Conservation (phyloP, 2,888 invertebrate genomes). For the Caenorhabditis sp. region DNA sequence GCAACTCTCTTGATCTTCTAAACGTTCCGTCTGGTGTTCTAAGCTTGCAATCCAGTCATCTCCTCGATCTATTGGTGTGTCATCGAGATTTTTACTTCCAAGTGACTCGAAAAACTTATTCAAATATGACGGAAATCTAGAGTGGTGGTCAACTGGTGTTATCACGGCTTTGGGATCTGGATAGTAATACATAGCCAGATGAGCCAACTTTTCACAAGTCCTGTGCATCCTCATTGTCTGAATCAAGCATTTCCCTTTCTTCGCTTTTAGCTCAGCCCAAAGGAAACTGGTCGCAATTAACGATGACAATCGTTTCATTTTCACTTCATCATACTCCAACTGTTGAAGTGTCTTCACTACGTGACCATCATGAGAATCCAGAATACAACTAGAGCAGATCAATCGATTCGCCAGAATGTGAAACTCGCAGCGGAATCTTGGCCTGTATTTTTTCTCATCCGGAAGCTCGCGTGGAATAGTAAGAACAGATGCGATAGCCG, state of each 20-base stretch:
- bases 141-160: not conserved
- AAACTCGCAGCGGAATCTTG: slow-evolving; percentile 5
- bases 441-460: not conserved
- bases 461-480: no score
- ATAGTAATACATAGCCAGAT: not conserved
- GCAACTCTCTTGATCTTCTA: not conserved
- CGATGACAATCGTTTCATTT: slow-evolving; percentile 1
- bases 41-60: slow-evolving; percentile 2
- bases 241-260: slow-evolving; percentile 24
- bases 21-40: not conserved
- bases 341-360: not conserved
- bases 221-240: slow-evolving; percentile 17
- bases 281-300: slow-evolving; percentile 2
- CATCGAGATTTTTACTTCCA: not conserved
- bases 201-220: slow-evolving; percentile 11
- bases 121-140: not conserved
- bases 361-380: slow-evolving; percentile 11
- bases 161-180: not conserved
- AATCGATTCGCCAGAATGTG: not conserved
- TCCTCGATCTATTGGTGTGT: not conserved
- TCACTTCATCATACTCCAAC: not conserved
- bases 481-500: not conserved
- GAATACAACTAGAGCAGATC: slow-evolving; percentile 7
- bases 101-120: slow-evolving; percentile 32
- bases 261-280: not conserved